Evolutionary conservation across 2,113 vertebrate genomes (phyloP).

Genomic region (Vanacampus margaritifer): DNA sequence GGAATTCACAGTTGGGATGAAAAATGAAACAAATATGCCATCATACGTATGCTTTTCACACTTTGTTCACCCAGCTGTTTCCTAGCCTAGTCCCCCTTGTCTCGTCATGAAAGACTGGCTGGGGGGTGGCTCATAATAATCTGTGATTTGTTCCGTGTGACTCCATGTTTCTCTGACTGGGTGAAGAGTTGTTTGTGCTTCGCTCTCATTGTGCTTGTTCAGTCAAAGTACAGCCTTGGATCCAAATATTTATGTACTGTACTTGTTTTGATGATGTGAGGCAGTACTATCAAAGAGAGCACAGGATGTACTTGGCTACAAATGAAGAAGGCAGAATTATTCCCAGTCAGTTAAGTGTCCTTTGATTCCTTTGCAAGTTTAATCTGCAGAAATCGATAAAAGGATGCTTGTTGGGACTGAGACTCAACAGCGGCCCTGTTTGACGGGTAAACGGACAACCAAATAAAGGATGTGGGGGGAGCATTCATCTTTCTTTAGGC

Average conservation of each 20-base stretch:
- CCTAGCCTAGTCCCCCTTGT: slow-evolving; percentile 15
- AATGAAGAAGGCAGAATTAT: slow-evolving; percentile 55
- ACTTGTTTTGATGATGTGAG: slow-evolving; percentile 47
- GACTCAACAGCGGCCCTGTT: slow-evolving; percentile 63
- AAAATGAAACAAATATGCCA: slow-evolving; percentile 70
- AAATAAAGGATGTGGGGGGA: slow-evolving; percentile 59
- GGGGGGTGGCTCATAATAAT: slow-evolving; percentile 32
- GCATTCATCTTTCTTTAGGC: slow-evolving; percentile 72
- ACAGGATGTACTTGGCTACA: slow-evolving; percentile 30
- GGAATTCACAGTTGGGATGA: slow-evolving; percentile 67
- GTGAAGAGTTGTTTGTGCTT: slow-evolving; percentile 6
- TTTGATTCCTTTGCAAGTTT: slow-evolving; percentile 67
- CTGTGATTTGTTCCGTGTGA: slow-evolving; percentile 28
- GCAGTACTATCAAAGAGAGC: slow-evolving; percentile 35
- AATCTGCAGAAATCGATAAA: slow-evolving; percentile 62
- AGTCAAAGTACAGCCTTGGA: slow-evolving; percentile 11
- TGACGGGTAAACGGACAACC: slow-evolving; percentile 67
- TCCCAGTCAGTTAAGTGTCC: slow-evolving; percentile 55
- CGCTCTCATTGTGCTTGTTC: slow-evolving; percentile 11
- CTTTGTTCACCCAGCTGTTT: slow-evolving; percentile 63
- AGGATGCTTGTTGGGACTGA: slow-evolving; percentile 54
- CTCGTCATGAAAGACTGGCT: slow-evolving; percentile 35
- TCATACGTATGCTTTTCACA: slow-evolving; percentile 59
- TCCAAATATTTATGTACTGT: slow-evolving; percentile 39
- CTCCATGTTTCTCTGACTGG: slow-evolving; percentile 15